phyloP scores from a whole-genome alignment of 64 coral and sea anemone genomes.

The Orbicella faveolata region DNA sequence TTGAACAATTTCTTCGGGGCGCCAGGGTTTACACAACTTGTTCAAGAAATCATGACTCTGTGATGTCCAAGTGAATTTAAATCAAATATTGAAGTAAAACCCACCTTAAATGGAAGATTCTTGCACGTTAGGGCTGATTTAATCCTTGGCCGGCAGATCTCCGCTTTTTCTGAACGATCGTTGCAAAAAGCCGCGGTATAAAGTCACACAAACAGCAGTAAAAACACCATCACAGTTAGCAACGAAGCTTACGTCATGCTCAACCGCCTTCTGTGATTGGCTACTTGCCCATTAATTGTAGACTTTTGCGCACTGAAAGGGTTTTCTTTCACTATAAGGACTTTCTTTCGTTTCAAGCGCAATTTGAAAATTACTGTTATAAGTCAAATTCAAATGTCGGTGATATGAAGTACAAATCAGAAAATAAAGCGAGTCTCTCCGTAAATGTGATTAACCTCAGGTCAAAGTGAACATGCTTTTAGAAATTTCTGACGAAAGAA shows the following conservation, averaged over 20 bases:
- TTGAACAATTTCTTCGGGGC: no score
- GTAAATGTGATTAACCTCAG: no score
- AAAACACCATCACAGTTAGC: background rate
- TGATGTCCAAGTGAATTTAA: background rate
- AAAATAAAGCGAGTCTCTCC: no score
- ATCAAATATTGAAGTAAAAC: background rate
- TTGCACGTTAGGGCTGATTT: background rate
- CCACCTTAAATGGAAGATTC: background rate
- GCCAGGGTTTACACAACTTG: no score
- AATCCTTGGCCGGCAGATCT: background rate
- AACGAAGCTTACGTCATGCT: slow-evolving; percentile 14
- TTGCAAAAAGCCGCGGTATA: background rate
- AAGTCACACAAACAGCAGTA: background rate
- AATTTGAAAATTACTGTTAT: no score
- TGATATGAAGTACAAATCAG: no score
- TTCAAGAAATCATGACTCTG: no score
- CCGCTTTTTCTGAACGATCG: background rate
- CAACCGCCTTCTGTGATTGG: slow-evolving; percentile 14
- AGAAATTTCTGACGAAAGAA: no score
- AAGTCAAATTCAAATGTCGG: no score
- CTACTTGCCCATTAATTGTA: background rate
- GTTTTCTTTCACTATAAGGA: background rate
- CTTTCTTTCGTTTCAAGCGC: no score
- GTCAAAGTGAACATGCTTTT: no score
- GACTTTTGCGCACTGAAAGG: background rate